Conservation (phyloP, 2,888 invertebrate species). For the Andrena haemorrhoa region DNA sequence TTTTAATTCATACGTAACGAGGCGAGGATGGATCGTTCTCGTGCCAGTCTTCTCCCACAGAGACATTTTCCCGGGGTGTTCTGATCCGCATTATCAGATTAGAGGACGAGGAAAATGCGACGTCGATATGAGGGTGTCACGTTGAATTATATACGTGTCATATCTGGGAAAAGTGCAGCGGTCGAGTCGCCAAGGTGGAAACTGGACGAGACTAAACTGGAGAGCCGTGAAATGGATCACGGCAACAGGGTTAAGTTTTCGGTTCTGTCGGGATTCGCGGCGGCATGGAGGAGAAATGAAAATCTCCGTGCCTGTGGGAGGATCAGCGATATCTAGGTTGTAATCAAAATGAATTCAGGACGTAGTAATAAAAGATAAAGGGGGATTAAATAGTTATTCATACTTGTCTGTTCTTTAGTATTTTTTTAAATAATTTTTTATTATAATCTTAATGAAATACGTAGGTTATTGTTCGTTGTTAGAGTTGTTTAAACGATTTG, state of each 20-base stretch:
- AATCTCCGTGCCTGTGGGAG: not conserved
- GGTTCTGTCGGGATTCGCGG: conserved; percentile 54
- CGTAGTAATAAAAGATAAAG: not conserved
- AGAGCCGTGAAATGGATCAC: conserved; percentile 66
- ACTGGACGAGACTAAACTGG: conserved; percentile 65
- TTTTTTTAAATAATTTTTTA: too few relatives aligned
- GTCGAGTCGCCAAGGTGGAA: conserved; percentile 49
- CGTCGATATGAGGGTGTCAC: conserved; percentile 40
- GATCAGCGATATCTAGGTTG: not conserved
- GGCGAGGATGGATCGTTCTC: not conserved
- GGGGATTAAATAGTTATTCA: not conserved
- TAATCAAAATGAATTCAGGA: not conserved
- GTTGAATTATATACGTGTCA: conserved; percentile 45
- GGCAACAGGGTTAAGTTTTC: conserved; percentile 70
- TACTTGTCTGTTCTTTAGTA: not conserved
- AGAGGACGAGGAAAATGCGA: conserved; percentile 27
- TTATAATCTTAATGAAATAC: too few relatives aligned
- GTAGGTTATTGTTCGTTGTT: too few relatives aligned
- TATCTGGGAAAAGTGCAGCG: conserved; percentile 57
- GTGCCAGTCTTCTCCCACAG: conserved; percentile 9
- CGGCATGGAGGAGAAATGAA: conserved; percentile 30
- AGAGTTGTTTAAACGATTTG: too few relatives aligned
- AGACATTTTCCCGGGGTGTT: conserved; percentile 27
- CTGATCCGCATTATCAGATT: conserved; percentile 62
- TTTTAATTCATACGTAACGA: conserved; percentile 38